A percentile compares a stretch with the other conserved stretches of the same genome.
Evolutionary conservation across 1,140 invertebrate genomes (phyloP).

Genomic region (Yoshiicerus persimilis): DNA sequence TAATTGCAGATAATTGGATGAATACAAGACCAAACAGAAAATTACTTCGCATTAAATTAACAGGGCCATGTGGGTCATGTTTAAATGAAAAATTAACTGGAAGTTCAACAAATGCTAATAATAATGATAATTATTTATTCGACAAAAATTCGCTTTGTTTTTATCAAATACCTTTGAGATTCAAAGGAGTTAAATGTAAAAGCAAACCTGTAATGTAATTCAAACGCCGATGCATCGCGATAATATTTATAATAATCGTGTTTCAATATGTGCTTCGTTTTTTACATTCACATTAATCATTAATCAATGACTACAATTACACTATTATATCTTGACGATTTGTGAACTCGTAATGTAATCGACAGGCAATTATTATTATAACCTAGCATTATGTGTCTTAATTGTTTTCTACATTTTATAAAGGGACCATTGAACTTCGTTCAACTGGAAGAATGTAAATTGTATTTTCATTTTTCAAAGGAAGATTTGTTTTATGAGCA

Average conservation of each 20-base stretch:
- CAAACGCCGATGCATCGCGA: not conserved
- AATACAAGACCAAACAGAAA: not conserved
- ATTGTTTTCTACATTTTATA: not conserved
- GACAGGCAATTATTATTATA: not conserved
- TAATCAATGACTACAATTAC: not conserved
- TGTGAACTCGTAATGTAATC: not conserved
- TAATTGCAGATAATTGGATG: not conserved
- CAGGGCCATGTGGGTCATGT: not conserved
- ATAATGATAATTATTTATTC: slow-evolving; percentile 29
- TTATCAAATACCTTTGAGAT: slow-evolving; percentile 45
- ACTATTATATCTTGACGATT: not conserved
- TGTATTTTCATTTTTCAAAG: not conserved
- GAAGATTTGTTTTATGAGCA: not conserved
- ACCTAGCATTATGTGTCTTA: not conserved
- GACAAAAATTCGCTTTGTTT: slow-evolving; percentile 37
- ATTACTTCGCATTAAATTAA: not conserved
- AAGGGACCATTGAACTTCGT: not conserved
- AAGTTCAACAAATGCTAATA: not conserved
- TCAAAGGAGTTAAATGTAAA: slow-evolving; percentile 42
- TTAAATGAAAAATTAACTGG: not conserved
- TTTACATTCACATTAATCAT: not conserved
- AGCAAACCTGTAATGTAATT: slow-evolving; percentile 21
- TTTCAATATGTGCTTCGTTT: not conserved
- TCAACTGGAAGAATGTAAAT: not conserved
- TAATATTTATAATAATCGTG: not conserved